These are phyloP conservation scores for Chionoecetes opilio DNA, from an alignment of 1,140 invertebrate genomes.

Conservation along the genomic window DNA sequence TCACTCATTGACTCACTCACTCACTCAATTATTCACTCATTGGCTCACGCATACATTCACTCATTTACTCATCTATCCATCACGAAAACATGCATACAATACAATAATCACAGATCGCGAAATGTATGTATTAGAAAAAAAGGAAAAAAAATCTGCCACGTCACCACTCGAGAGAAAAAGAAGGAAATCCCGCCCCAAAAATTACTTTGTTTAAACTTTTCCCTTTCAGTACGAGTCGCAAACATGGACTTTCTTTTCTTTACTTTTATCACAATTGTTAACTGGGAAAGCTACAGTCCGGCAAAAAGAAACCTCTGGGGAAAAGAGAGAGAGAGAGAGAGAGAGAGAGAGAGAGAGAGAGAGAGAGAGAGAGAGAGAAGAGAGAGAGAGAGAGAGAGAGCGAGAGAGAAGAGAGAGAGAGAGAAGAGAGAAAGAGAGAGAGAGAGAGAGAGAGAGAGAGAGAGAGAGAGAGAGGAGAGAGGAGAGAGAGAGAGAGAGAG, in stretches of 20 bases:
- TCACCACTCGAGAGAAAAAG: not conserved
- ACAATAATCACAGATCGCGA: not conserved
- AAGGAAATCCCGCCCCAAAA: not conserved
- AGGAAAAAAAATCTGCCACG: not conserved
- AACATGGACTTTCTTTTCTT: not conserved
- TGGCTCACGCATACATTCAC: too few species aligned
- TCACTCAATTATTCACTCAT: too few species aligned
- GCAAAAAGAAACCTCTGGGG: too few species aligned
- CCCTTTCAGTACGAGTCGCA: not conserved
- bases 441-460: constrained; percentile 27
- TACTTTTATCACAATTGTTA: not conserved
- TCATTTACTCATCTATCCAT: too few species aligned
- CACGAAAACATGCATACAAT: too few species aligned
- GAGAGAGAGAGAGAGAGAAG: too few species aligned
- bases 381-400: too few species aligned
- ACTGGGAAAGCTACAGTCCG: not conserved
- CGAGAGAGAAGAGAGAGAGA: too few species aligned
- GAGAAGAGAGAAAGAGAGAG: not conserved
- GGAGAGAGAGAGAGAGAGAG: not conserved
- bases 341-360: too few species aligned
- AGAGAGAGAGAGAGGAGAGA: not conserved
- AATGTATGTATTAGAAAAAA: not conserved
- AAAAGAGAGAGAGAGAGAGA: too few species aligned
- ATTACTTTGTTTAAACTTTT: not conserved
- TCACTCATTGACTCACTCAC: too few species aligned